phyloP scores from a whole-genome alignment of 2,888 invertebrate species.

The Tuta absoluta region DNA sequence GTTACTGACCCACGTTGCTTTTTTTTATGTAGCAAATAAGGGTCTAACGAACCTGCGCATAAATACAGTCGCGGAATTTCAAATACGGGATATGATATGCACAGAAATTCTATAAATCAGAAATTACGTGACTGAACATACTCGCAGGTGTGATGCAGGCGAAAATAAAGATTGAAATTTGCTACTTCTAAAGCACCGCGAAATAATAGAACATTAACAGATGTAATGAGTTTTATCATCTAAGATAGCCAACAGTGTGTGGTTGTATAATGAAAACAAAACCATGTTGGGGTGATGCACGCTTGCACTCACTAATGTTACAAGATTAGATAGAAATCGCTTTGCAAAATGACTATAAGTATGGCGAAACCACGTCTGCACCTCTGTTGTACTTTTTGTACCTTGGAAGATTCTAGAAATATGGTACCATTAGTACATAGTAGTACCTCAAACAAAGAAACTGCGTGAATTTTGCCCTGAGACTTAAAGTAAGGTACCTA shows the following conservation, averaged over 20 bases:
- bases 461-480: too few species aligned
- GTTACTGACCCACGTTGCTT: too few species aligned
- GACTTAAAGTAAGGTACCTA: too few species aligned
- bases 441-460: not conserved
- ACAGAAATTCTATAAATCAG: too few species aligned
- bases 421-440: not conserved
- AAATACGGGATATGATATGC: too few species aligned
- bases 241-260: not conserved
- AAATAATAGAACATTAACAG: not conserved
- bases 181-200: not conserved
- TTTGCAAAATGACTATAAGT: not conserved
- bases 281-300: slow-evolving; percentile 16
- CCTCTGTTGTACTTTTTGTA: not conserved
- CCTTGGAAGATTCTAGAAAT: not conserved
- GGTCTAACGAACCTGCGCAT: too few species aligned
- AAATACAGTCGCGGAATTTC: too few species aligned
- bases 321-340: slow-evolving; percentile 22
- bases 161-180: too few species aligned
- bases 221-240: not conserved
- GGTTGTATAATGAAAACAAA: slow-evolving; percentile 11
- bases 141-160: too few species aligned
- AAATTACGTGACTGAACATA: too few species aligned
- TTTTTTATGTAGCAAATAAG: too few species aligned
- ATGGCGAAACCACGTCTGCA: slow-evolving; percentile 14
- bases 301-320: slow-evolving; percentile 21